Conservation (phyloP, 2,888 invertebrate species). For the Cephus rjabovi region DNA sequence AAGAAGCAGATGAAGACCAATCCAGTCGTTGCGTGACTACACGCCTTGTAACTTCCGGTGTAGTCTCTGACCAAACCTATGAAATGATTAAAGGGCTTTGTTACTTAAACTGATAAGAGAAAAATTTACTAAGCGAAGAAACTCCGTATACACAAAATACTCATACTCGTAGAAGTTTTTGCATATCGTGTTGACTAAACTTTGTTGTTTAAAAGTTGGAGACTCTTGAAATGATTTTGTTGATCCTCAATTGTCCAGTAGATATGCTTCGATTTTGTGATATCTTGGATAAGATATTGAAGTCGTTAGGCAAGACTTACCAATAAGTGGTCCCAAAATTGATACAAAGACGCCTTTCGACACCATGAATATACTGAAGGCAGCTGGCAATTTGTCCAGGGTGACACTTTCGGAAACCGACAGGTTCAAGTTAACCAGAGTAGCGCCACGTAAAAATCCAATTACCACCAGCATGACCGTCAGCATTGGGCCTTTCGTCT, state of each 20-base stretch:
- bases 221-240: neutral
- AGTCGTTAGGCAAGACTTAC: constrained; percentile 26
- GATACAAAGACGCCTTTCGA: constrained; percentile 80
- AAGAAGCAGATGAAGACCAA: neutral
- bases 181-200: too few species aligned
- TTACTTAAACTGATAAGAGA: neutral
- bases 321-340: constrained; percentile 73
- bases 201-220: neutral
- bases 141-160: too few species aligned
- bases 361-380: constrained; percentile 83
- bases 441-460: constrained; percentile 83
- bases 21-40: constrained; percentile 71
- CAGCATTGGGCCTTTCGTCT: constrained; percentile 76
- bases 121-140: too few species aligned
- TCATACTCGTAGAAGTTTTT: too few species aligned
- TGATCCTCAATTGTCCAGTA: neutral
- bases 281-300: neutral
- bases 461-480: constrained; percentile 80
- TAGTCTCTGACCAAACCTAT: constrained; percentile 78
- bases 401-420: constrained; percentile 84
- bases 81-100: neutral
- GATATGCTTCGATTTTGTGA: neutral
- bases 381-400: constrained; percentile 78
- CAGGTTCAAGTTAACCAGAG: constrained; percentile 81
- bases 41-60: constrained; percentile 76